Conservation (phyloP, 2,113 vertebrate genomes). For the Oreochromis tanganicae region DNA sequence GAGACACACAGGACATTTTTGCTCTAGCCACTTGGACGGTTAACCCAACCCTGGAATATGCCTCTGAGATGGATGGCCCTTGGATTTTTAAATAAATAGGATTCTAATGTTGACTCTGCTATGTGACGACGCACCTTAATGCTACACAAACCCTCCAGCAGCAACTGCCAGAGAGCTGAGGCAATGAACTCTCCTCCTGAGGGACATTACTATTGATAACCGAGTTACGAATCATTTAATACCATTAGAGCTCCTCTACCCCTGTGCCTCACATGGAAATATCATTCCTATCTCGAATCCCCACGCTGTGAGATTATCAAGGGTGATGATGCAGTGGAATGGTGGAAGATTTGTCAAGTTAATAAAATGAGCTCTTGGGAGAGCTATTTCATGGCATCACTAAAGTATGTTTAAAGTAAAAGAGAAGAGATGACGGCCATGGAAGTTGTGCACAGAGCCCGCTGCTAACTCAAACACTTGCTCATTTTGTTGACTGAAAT, state of each 20-base stretch:
- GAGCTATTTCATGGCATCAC: slow-evolving; percentile 34
- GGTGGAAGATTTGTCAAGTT: slow-evolving; percentile 54
- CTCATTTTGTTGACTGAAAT: slow-evolving; percentile 2
- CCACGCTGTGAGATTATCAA: slow-evolving; percentile 42
- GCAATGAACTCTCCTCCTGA: slow-evolving; percentile 38
- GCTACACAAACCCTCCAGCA: background rate
- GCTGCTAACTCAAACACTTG: slow-evolving; percentile 21
- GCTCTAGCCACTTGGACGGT: background rate
- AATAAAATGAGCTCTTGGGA: slow-evolving; percentile 59
- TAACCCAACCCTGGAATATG: background rate
- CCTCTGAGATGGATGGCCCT: background rate
- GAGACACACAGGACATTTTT: background rate
- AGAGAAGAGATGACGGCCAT: slow-evolving; percentile 3
- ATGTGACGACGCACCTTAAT: background rate
- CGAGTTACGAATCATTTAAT: slow-evolving; percentile 61
- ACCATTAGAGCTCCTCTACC: slow-evolving; percentile 46
- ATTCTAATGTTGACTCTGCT: background rate
- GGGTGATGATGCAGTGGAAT: slow-evolving; percentile 54
- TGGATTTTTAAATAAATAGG: background rate
- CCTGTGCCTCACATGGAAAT: slow-evolving; percentile 35
- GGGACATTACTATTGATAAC: slow-evolving; percentile 60
- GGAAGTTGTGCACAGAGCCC: background rate
- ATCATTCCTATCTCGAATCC: slow-evolving; percentile 3
- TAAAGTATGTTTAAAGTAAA: slow-evolving; percentile 49
- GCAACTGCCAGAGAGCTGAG: background rate